Base-by-base conservation (phyloP, 2,888 invertebrate species). In the Nemotelus nigrinus region DNA sequence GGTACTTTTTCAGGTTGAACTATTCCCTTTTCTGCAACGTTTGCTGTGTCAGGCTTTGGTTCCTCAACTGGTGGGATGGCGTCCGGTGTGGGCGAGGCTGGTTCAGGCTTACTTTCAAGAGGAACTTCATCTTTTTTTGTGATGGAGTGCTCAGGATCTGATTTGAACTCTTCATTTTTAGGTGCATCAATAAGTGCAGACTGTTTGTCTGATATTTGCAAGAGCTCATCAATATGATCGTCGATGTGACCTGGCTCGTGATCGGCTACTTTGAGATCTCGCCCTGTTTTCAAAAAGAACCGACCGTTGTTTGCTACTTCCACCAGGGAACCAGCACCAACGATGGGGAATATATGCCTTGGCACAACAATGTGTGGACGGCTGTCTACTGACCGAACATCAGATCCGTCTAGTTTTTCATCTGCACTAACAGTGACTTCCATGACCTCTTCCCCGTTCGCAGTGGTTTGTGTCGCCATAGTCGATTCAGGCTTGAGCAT, bases 241-340 rank as follows among this genome's bases (percentile, higher is more conserved):
- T 25, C 6, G 7, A 7, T 60, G 6, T 60, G 6, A 39, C 6
- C 6, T 10, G 7, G 63, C 41, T 10, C 63, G n/a, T 60, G 7
- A 3, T 63, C 67, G 39, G 67, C 65, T 25, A 79, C 25, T 39
- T 80, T 75, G 7, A 79, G 44, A 53, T 76, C 78, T 8, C 80
- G 60, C 2, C 79, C 80, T 55, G 78, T 70, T 77, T 79, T 80
- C 8, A 80, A 58, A 6, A 80, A 57, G 48, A 80, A 80, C 25
- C 78, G 43, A 2, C 80, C 80, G 77, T 80, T 80, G 45, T 78
- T 79, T 50, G 76, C 72, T 5, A 80, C 78, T 41, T 77, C 74
- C 50, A 80, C 60, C 43, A 78, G 77, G 44, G 78, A 78, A 53
- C 77, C 75, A 4, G 78, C 72, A n/a, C 78, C 79, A 4, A 78